Percentiles rank a stretch among this genome's conserved stretches.
Conservation (phyloP, 2,888 invertebrate genomes). For the Dicranocentrus wangi region DNA sequence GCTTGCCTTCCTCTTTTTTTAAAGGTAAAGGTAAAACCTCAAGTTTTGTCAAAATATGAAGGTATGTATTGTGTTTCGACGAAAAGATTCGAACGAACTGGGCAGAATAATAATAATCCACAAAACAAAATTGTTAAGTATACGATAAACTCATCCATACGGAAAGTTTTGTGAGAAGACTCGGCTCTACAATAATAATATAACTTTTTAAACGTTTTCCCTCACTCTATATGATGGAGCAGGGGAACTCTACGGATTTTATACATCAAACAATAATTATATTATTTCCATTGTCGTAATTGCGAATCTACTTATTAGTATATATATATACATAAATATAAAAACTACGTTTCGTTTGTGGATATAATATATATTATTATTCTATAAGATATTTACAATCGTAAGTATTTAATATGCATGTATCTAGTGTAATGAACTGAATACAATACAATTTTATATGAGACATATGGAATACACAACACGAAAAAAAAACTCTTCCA, state of each 20-base stretch:
- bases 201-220: slow-evolving; percentile 14
- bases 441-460: too few relatives aligned
- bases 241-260: background rate
- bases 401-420: too few relatives aligned
- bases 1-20: slow-evolving; percentile 13
- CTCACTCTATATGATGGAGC: background rate
- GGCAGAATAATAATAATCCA: too few relatives aligned
- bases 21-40: background rate
- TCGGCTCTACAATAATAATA: slow-evolving; percentile 33
- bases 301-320: slow-evolving; percentile 6
- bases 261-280: background rate
- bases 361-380: too few relatives aligned
- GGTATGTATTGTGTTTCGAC: too few relatives aligned
- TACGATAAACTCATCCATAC: slow-evolving; percentile 31
- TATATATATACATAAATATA: slow-evolving; percentile 12
- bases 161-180: slow-evolving; percentile 58
- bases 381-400: background rate
- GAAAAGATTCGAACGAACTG: too few relatives aligned
- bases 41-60: slow-evolving; percentile 13
- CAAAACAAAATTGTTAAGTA: slow-evolving; percentile 12
- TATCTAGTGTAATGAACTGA: too few relatives aligned
- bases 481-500: too few relatives aligned
- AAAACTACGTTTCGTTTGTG: slow-evolving; percentile 12
- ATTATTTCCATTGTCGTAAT: background rate
- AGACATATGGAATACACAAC: slow-evolving; percentile 2